These are phyloP conservation scores for Pycnonotus jocosus DNA, from an alignment of 2,113 vertebrate species.

Conservation along the genomic window DNA sequence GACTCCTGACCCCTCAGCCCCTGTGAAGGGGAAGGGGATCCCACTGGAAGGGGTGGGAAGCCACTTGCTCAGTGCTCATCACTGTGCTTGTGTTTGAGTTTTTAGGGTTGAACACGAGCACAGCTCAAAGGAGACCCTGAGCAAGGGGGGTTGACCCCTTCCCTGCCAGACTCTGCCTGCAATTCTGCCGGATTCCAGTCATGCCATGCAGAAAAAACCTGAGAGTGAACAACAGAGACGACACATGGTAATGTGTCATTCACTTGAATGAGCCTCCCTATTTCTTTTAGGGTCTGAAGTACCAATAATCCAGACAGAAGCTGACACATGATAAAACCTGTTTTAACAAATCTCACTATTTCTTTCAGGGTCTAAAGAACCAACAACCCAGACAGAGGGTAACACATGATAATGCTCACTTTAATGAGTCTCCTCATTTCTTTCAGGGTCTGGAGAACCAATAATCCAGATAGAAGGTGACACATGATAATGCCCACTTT, in stretches of 20 bases:
- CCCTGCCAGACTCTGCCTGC: background rate
- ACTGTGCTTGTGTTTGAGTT: background rate
- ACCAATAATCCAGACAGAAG: background rate
- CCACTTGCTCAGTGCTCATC: background rate
- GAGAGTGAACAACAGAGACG: accelerated
- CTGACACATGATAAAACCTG: background rate
- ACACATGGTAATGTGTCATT: background rate
- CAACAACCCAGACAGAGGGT: background rate
- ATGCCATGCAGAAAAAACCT: background rate
- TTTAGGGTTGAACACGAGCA: background rate
- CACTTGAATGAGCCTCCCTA: background rate
- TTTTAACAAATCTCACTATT: background rate
- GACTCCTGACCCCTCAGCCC: background rate
- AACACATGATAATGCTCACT: no score
- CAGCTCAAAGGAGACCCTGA: background rate
- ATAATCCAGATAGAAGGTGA: no score
- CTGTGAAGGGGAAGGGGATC: background rate
- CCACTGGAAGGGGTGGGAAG: background rate
- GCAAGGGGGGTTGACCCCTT: background rate
- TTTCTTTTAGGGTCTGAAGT: background rate
- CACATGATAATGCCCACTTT: no score
- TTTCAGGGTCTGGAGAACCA: no score
- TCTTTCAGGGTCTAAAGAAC: background rate
- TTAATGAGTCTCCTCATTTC: no score
- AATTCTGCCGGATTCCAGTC: background rate